Percentiles rank a stretch among this genome's conserved stretches.
Evolutionary conservation across 1,140 invertebrate species (phyloP).

Genomic region (Physella acuta): DNA sequence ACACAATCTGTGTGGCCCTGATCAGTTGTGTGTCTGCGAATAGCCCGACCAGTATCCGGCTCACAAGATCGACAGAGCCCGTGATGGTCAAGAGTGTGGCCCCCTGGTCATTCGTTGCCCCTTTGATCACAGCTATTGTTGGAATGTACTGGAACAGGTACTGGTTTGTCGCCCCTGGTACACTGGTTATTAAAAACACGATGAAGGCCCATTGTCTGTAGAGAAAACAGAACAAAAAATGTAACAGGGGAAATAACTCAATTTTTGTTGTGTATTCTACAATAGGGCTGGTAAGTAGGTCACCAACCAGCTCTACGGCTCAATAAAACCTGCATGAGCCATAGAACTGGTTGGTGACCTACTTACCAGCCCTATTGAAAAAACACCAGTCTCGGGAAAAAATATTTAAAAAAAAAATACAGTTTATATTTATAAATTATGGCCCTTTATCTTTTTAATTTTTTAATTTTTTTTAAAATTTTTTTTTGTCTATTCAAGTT

Average conservation of each 20-base stretch:
- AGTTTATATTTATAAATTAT: neutral
- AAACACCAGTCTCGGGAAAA: neutral
- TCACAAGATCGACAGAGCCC: slow-evolving; percentile 8
- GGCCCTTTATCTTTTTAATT: too few relatives aligned
- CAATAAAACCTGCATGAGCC: too few relatives aligned
- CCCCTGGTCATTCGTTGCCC: neutral
- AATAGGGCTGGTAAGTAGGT: too few relatives aligned
- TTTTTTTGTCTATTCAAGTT: too few relatives aligned
- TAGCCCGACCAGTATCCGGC: neutral
- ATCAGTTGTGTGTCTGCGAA: slow-evolving; percentile 2
- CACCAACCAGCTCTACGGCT: too few relatives aligned
- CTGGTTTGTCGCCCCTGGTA: neutral
- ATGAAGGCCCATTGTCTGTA: neutral
- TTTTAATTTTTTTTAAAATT: too few relatives aligned
- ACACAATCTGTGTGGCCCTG: neutral
- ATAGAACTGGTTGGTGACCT: too few relatives aligned
- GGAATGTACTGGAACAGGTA: slow-evolving; percentile 8
- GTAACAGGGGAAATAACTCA: neutral
- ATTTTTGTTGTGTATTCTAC: neutral
- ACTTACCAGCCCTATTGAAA: too few relatives aligned
- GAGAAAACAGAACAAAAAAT: neutral
- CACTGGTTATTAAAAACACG: neutral
- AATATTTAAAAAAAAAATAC: neutral
- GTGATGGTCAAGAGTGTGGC: slow-evolving; percentile 4
- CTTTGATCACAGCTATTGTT: slow-evolving; percentile 12